These are phyloP conservation scores for Drosophila ochracea DNA, from an alignment of 2,888 invertebrate genomes.

Conservation along the genomic window DNA sequence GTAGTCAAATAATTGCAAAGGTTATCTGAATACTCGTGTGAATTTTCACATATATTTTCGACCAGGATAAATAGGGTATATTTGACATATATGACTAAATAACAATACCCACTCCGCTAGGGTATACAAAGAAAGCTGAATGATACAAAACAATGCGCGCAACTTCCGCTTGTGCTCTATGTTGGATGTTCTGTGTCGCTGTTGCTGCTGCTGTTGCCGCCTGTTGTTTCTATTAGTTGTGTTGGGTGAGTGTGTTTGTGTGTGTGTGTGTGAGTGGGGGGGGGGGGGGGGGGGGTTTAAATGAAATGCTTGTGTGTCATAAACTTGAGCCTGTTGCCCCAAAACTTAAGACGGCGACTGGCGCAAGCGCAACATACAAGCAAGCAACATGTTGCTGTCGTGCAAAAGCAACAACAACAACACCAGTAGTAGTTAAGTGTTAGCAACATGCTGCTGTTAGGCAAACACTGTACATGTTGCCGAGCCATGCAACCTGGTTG, in stretches of 20 bases:
- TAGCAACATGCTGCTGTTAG: conserved; percentile 44
- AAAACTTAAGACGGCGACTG: conserved; percentile 26
- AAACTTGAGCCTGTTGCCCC: conserved; percentile 1
- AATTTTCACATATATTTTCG: background rate
- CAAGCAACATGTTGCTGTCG: conserved; percentile 45
- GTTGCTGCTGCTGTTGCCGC: conserved; percentile 3
- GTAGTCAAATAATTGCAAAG: background rate
- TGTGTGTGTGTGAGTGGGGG: background rate
- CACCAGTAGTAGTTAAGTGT: conserved; percentile 10
- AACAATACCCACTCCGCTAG: background rate
- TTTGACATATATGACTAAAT: background rate
- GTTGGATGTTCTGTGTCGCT: background rate
- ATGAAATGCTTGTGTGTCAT: conserved; percentile 3
- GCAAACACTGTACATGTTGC: conserved; percentile 40
- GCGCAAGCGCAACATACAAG: conserved; percentile 60
- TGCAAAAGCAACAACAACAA: background rate
- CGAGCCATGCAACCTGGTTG: conserved; percentile 52
- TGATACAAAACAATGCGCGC: conserved; percentile 27
- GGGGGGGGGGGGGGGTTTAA: background rate
- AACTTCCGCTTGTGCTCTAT: conserved; percentile 33
- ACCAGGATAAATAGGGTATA: background rate
- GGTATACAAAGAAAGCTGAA: conserved; percentile 25
- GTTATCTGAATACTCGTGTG: background rate
- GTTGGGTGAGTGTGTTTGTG: background rate
- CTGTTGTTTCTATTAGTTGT: conserved; percentile 9